A percentile compares a stretch with the other conserved stretches of the same genome.
Conservation (phyloP, 1,140 invertebrate genomes). For the Zeugodacus cucurbitae region DNA sequence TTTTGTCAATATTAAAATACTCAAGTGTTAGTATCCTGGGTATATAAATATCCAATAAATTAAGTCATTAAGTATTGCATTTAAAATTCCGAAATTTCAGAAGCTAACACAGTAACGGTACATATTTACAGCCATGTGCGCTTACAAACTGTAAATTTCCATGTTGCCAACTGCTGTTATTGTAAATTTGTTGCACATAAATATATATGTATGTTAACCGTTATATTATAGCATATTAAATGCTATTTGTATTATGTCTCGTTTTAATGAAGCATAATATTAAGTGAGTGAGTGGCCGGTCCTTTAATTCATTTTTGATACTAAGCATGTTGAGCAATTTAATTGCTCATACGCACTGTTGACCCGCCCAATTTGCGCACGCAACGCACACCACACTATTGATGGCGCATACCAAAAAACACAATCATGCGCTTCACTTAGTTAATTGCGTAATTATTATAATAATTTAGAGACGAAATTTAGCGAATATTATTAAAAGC, state of each 20-base stretch:
- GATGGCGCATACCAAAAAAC: neutral
- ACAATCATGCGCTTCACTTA: conserved; percentile 17
- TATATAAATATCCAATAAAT: too few relatives aligned
- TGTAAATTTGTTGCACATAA: neutral
- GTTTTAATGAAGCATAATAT: neutral
- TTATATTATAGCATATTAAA: neutral
- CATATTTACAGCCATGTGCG: too few relatives aligned
- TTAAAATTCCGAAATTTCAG: too few relatives aligned
- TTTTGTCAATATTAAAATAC: too few relatives aligned
- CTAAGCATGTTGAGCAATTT: neutral
- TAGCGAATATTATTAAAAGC: neutral
- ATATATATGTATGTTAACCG: neutral
- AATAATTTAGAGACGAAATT: conserved; percentile 10
- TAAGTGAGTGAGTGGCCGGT: neutral
- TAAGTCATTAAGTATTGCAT: too few relatives aligned
- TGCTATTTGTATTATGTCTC: neutral
- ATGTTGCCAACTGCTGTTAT: too few relatives aligned
- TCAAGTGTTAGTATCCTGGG: too few relatives aligned
- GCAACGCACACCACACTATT: too few relatives aligned
- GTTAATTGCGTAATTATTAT: neutral
- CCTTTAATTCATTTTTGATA: conserved; percentile 15
- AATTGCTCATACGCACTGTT: conserved; percentile 31
- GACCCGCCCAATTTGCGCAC: neutral
- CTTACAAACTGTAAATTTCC: too few relatives aligned
- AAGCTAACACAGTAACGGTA: too few relatives aligned